Percentiles rank a stretch among this genome's conserved stretches.
Conservation (phyloP, 2,113 vertebrate species). For the Nothoprocta pentlandii region DNA sequence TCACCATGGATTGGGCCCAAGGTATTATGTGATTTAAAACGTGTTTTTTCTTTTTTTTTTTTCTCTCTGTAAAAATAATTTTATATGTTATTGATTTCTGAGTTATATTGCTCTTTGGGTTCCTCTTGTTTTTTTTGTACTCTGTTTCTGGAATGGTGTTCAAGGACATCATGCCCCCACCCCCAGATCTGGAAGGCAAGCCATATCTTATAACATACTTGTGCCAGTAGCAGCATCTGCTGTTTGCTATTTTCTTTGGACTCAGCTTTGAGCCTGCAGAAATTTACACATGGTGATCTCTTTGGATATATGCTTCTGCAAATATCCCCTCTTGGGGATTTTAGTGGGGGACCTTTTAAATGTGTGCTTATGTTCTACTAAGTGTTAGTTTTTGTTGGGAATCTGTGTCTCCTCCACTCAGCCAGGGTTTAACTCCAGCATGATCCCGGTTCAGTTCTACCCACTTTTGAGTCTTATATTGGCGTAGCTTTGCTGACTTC, state of each 20-base stretch:
- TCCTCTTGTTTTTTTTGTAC: not conserved
- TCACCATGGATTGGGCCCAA: not conserved
- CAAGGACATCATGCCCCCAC: not conserved
- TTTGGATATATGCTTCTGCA: conserved; percentile 31
- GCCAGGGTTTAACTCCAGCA: not conserved
- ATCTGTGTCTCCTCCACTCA: not conserved
- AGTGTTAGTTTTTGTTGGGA: not conserved
- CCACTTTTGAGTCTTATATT: not conserved
- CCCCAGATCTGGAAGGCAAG: not conserved
- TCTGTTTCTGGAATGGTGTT: not conserved
- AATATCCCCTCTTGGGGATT: not conserved
- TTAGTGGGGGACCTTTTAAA: not conserved
- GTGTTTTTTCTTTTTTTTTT: conserved; percentile 41
- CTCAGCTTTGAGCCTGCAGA: not conserved
- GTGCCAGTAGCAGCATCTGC: conserved; percentile 16
- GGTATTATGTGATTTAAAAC: conserved; percentile 41
- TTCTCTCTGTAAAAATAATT: conserved; percentile 20
- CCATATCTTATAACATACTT: not conserved
- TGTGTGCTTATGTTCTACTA: not conserved
- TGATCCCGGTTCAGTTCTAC: not conserved
- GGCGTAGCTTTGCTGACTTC: not conserved
- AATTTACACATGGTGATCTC: conserved; percentile 10
- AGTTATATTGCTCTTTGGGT: not conserved
- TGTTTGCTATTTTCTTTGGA: conserved; percentile 57
- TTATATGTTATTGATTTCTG: conserved; percentile 48